A percentile compares a stretch with the other conserved stretches of the same genome.
Conservation (phyloP, 1,140 invertebrate species). For the Panagrolaimus sp. region DNA sequence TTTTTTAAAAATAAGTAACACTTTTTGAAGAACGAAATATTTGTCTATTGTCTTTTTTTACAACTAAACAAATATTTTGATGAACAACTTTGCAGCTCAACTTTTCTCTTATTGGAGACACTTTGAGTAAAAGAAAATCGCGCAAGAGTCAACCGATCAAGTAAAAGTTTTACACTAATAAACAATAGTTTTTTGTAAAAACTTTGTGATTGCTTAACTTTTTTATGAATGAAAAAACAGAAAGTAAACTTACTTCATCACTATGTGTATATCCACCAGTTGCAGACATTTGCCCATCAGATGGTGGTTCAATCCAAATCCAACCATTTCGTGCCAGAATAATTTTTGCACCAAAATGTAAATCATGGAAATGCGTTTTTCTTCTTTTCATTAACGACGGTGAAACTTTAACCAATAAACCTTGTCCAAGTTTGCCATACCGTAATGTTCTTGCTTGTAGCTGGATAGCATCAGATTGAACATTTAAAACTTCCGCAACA, state of each 20-base stretch:
- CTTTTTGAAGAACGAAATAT: too few species aligned
- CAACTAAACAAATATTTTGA: too few species aligned
- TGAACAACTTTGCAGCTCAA: too few species aligned
- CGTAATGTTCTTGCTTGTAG: slow-evolving; percentile 91
- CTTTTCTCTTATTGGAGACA: neutral
- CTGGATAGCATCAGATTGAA: slow-evolving; percentile 81
- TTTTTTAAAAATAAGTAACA: too few species aligned
- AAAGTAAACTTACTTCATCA: slow-evolving; percentile 60
- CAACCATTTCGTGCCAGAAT: slow-evolving; percentile 89
- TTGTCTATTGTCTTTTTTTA: too few species aligned
- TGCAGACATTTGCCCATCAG: slow-evolving; percentile 65
- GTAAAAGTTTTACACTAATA: neutral
- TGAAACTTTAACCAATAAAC: slow-evolving; percentile 81
- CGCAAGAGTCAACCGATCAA: neutral
- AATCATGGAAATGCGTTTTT: slow-evolving; percentile 91
- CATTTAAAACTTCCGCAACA: slow-evolving; percentile 65
- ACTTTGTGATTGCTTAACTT: slow-evolving; percentile 8
- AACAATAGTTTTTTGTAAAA: neutral
- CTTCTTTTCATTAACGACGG: slow-evolving; percentile 84
- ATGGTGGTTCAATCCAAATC: slow-evolving; percentile 80
- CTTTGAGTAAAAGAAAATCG: neutral
- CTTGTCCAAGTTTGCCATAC: slow-evolving; percentile 88
- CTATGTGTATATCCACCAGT: slow-evolving; percentile 75
- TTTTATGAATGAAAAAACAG: slow-evolving; percentile 15
- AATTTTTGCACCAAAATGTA: slow-evolving; percentile 80